phyloP scores from a whole-genome alignment of 2,113 vertebrate genomes.

The Elaphurus davidianus region DNA sequence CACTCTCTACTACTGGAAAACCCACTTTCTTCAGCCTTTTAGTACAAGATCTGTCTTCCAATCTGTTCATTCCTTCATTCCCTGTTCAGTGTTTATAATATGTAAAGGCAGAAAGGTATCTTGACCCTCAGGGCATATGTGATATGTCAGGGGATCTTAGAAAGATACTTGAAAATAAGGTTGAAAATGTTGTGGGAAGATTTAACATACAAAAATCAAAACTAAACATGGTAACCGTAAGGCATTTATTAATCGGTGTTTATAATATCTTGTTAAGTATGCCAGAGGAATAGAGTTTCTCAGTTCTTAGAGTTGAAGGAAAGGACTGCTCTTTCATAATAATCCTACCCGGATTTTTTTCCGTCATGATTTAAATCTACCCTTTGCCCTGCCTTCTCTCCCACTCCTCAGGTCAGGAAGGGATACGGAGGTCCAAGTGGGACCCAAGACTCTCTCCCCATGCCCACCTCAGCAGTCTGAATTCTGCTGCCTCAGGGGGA shows the following conservation, averaged over 20 bases:
- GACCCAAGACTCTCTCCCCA: not conserved
- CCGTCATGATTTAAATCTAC: not conserved
- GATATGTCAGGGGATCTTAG: not conserved
- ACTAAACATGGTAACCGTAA: not conserved
- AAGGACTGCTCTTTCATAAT: not conserved
- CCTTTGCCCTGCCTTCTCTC: not conserved
- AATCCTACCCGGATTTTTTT: not conserved
- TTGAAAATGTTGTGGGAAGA: not conserved
- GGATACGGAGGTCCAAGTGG: not conserved
- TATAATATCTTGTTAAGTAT: not conserved
- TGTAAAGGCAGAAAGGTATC: not conserved
- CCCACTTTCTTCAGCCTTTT: not conserved
- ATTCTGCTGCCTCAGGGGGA: not conserved
- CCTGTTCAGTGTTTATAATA: not conserved
- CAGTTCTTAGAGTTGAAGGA: not conserved
- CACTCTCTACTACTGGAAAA: not conserved
- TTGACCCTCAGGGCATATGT: not conserved
- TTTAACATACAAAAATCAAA: not conserved
- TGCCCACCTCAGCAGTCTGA: not conserved
- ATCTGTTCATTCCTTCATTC: not conserved
- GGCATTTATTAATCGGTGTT: not conserved
- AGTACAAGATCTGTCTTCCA: not conserved
- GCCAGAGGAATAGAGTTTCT: not conserved
- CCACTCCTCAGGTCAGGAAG: not conserved
- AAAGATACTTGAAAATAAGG: not conserved